These are phyloP conservation scores for Helarctos malayanus DNA, from an alignment of 2,797 vertebrate genomes.

Conservation along the genomic window DNA sequence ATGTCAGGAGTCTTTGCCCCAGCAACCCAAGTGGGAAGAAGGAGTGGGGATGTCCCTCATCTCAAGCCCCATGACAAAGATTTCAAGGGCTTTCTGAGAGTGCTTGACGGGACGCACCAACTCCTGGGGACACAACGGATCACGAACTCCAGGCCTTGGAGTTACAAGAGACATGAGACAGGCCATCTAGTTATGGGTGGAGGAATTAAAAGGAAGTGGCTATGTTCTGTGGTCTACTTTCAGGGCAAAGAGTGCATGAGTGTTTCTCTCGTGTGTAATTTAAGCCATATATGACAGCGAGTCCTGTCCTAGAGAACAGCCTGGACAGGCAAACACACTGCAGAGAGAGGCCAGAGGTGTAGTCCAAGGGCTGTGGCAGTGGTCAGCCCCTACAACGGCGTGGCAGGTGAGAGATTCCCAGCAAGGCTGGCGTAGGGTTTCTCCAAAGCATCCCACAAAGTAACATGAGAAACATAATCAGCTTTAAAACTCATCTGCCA, in stretches of 20 bases:
- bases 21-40: neutral
- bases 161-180: neutral
- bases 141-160: neutral
- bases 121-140: neutral
- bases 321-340: neutral
- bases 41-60: neutral
- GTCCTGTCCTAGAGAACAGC: neutral
- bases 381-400: neutral
- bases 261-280: neutral
- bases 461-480: neutral
- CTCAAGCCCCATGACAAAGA: neutral
- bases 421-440: neutral
- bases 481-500: neutral
- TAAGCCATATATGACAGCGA: neutral
- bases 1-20: neutral
- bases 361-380: neutral
- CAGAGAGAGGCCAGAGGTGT: neutral
- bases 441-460: neutral
- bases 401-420: neutral
- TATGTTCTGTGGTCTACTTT: too few relatives aligned
- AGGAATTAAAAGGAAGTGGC: neutral
- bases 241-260: neutral
- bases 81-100: neutral
- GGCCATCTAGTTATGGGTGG: neutral
- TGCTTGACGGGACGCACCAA: neutral